Evolutionary conservation across 2,113 vertebrate species (phyloP).

Genomic region (Microcebus tavaratra): DNA sequence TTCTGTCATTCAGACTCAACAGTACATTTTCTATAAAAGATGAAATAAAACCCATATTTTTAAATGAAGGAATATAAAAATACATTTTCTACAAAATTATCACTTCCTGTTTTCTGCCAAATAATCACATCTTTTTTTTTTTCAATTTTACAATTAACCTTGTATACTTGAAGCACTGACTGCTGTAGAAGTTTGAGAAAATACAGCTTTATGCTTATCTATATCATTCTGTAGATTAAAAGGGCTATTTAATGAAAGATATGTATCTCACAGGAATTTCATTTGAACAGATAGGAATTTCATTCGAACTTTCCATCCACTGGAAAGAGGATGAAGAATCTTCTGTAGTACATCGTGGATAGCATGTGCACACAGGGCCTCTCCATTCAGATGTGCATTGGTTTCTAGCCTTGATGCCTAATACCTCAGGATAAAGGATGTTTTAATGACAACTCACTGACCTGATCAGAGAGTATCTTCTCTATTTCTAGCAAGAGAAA

Average conservation of each 20-base stretch:
- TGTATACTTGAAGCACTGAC: not conserved
- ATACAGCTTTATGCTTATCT: not conserved
- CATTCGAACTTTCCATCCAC: too few relatives aligned
- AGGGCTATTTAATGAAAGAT: not conserved
- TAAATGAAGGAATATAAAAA: constrained; percentile 7
- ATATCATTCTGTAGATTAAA: not conserved
- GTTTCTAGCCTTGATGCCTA: not conserved
- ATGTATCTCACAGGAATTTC: not conserved
- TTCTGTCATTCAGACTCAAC: not conserved
- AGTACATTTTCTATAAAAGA: not conserved
- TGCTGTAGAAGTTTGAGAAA: constrained; percentile 11
- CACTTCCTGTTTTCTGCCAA: not conserved
- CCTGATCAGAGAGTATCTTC: not conserved
- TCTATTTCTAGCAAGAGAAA: not conserved
- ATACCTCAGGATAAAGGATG: not conserved
- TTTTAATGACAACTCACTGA: not conserved
- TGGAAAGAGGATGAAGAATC: not conserved
- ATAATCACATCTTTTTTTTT: not conserved
- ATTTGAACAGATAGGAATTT: not conserved
- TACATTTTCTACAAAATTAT: not conserved
- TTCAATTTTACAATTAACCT: not conserved
- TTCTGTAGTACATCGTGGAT: too few relatives aligned
- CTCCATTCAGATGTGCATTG: not conserved
- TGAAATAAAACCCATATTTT: not conserved
- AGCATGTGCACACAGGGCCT: too few relatives aligned